Base-by-base conservation (phyloP, 2,888 invertebrate species). In the Cybosia mesomella region DNA sequence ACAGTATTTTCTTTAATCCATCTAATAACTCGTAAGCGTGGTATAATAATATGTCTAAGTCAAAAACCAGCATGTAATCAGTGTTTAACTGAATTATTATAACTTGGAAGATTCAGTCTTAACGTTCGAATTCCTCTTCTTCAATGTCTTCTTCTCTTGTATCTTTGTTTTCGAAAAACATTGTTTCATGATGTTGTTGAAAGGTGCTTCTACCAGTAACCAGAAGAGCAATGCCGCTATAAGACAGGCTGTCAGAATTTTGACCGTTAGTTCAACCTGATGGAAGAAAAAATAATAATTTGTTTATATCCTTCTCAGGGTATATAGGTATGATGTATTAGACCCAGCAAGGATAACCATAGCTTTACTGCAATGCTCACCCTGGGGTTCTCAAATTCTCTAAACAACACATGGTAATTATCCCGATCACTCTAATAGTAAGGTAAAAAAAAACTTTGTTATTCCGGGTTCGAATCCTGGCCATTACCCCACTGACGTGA, bases 201-300 rank as follows among this genome's bases (percentile, higher is more conserved):
- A 9, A 22, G 66, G 66, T 32, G 66, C 66, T 57, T 67, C 66
- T 32, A 67, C 61, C 57, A 67, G 34, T 11, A 67, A 32, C 61
- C 61, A 67, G 22, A 67, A 49, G 57, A 57, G 15, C 1, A 67
- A 8, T 15, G 57, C 43, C 21, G 61, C 61, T 43, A 62, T 36
- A 18, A 32, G 43, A 5, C 43, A 21, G 0, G 2, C n/a, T 1
- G n/a, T 8, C 58, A 49, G 32, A n/a, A 53, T 8, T 13, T 1
- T 34, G 49, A 18, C 9, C 2, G 18, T 7, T 21, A 22, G 7
- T 43, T 49, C 7, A 15, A 49, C 9, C 61, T 61, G n/a, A 10
- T 36, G 36, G 22, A 11, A 36, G 7, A 21, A 18, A 39, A n/a
- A 28, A 58, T 18, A 58, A 24, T 28, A 22, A 57, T 57, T 28